These are phyloP conservation scores for Botia kubotai DNA, from an alignment of 2,797 vertebrate species.

Conservation along the genomic window DNA sequence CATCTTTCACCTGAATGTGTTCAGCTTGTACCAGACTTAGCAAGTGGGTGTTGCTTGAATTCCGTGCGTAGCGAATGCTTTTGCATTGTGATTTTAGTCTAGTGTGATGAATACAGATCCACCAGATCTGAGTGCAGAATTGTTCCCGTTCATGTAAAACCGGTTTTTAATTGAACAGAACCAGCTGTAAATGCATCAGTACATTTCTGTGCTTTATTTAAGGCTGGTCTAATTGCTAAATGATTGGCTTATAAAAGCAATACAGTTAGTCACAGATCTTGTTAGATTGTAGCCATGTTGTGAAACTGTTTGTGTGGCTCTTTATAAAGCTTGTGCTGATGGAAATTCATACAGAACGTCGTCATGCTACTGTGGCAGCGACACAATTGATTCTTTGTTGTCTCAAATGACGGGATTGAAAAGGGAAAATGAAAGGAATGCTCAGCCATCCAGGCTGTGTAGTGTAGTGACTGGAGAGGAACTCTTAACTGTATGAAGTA, in stretches of 20 bases:
- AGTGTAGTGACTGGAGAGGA: slow-evolving; percentile 60
- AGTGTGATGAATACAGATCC: not conserved
- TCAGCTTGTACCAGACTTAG: not conserved
- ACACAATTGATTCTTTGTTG: slow-evolving; percentile 37
- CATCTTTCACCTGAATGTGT: not conserved
- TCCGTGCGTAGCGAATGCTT: not conserved
- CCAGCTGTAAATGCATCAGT: slow-evolving; percentile 56
- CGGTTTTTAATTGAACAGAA: slow-evolving; percentile 57
- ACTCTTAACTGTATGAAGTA: slow-evolving; percentile 49
- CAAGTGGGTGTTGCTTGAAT: slow-evolving; percentile 10
- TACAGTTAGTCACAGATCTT: slow-evolving; percentile 39
- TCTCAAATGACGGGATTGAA: slow-evolving; percentile 4
- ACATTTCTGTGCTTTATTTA: slow-evolving; percentile 52
- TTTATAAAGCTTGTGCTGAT: not conserved
- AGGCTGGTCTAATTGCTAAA: slow-evolving; percentile 54
- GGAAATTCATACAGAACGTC: not conserved
- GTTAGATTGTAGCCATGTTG: slow-evolving; percentile 50
- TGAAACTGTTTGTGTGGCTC: not conserved
- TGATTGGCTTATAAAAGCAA: slow-evolving; percentile 57
- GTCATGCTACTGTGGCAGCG: not conserved
- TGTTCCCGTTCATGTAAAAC: not conserved
- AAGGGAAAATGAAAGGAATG: slow-evolving; percentile 35
- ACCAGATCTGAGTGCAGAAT: not conserved
- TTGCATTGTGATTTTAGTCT: not conserved
- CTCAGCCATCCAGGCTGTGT: slow-evolving; percentile 61